Evolutionary conservation across 1,140 invertebrate species (phyloP), one percentile per base, ranked within the genome.

Genomic region (Drosophila insularis): DNA sequence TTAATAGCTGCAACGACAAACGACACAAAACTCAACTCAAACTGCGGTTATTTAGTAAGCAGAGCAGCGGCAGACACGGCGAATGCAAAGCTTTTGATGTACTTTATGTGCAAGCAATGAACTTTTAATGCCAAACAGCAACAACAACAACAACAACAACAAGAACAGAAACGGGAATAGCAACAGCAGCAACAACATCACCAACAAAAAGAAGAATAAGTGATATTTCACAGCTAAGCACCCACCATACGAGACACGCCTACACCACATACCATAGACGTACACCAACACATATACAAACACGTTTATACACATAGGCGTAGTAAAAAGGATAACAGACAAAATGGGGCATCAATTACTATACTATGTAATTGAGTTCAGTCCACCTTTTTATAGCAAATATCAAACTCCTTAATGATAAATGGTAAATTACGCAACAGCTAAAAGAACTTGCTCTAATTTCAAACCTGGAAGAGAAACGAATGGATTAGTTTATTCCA

Each of bases 41-140:
- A 85, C 81, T 86, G 78, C 70, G 81, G 81, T 85, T 86, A 84
- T 86, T 86, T 81, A 78, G 81, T 81, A 89, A 63, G 68, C 72
- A 60, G 75, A 59, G 63, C 17, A 50, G 43, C 43, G 43, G 3
- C 43, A 50, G 43, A 50, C 43, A 50, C 43, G 43, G 43, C 75
- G 63, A 78, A 65, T 72, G 78, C 81, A 77, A 68, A 81, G 79
- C 79, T 76, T 87, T 87, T 87, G 82, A 79, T 87, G 82, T 87
- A 81, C 82, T 86, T 86, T 86, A 86, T 86, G 82, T 79, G 79
- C 82, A 86, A 86, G 82, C 82, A 87, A 86, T 87, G 84, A 87
- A 89, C 82, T 87, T 87, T 87, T 87, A 87, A 87, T 87, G 81
- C 79, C 17, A 31, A 77, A 77, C 75, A 86, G 64, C 70, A 86